phyloP scores from a whole-genome alignment of 2,888 invertebrate genomes.

The Agrotis exclamationis region DNA sequence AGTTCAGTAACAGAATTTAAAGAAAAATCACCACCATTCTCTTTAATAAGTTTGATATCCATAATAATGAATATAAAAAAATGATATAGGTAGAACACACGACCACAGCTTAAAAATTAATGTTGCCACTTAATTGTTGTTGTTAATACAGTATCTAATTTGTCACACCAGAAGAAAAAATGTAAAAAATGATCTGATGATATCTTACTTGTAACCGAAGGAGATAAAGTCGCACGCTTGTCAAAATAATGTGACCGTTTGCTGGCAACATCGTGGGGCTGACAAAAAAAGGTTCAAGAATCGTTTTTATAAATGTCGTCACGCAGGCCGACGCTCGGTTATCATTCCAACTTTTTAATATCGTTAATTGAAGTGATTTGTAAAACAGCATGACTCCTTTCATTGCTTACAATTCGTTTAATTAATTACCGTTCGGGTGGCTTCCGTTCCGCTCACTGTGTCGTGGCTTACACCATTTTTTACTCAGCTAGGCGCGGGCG shows the following conservation, averaged over 20 bases:
- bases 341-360: conserved; percentile 89
- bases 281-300: conserved; percentile 70
- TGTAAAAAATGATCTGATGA: conserved; percentile 55
- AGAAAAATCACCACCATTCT: conserved; percentile 4
- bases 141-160: conserved; percentile 67
- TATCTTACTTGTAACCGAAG: conserved; percentile 69
- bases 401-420: conserved; percentile 90
- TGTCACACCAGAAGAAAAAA: conserved; percentile 57
- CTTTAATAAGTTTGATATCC: conserved; percentile 5
- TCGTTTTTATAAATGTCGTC: conserved; percentile 78
- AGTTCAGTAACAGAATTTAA: conserved; percentile 21
- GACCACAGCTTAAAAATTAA: conserved; percentile 62
- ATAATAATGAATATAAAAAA: too few species aligned
- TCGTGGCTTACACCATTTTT: conserved; percentile 85
- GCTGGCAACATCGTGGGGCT: conserved; percentile 67
- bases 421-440: conserved; percentile 89
- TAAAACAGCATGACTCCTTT: conserved; percentile 91
- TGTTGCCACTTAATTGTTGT: conserved; percentile 68
- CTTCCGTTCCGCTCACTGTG: conserved; percentile 86
- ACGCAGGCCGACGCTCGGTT: conserved; percentile 81
- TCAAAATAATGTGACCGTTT: conserved; percentile 74
- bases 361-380: conserved; percentile 91
- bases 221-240: conserved; percentile 88
- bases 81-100: conserved; percentile 48
- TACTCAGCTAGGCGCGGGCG: conserved; percentile 77